Base-by-base conservation (phyloP, 2,888 invertebrate genomes). In the Netelia fuscicornis region DNA sequence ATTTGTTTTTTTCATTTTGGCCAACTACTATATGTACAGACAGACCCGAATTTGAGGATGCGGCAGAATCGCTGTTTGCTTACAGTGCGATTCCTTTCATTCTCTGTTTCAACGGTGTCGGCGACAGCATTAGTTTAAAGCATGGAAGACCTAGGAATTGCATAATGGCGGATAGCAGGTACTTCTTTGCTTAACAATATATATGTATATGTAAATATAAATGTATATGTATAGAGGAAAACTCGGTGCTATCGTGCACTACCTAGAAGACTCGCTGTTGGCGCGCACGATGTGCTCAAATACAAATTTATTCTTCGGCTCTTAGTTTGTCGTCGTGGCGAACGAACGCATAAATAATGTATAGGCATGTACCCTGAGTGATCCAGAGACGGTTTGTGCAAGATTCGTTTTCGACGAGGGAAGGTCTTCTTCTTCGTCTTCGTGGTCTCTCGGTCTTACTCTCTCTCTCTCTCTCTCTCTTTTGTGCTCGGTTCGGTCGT, bases 231-330 rank as follows among this genome's bases (percentile, higher is more conserved):
- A 58, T 58, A 58, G 71, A n/a, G 62, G 79, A 79, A 80, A 72
- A 80, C 56, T 65, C 80, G 25, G 10, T 23, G 9, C 52, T 25
- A 8, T 20, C 42, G 37, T 11, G 8, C 23, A 23, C 1, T 17
- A 23, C 5, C 25, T 20, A 44, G 10, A 2, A 5, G 20, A 9
- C 9, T 58, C 25, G 13, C 25, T 44, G 11, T 5, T 48, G 54
- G 20, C 2, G 54, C 30, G 54, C 13, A 48, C 13, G 17, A 56
- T 37, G 48, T 65, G 80, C 81, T 81, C 76, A 74, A 86, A 79
- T 81, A 87, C 86, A 84, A 84, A 85, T 87, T 84, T 81, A 85
- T 87, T 85, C 83, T 81, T 75, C 76, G 68, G 80, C 67, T 30
- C 70, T 77, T 48, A n/a, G 65, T 65, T 72, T 71, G 80, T 81